Base-by-base conservation (phyloP, 2,888 invertebrate genomes). In the Spodoptera exigua region DNA sequence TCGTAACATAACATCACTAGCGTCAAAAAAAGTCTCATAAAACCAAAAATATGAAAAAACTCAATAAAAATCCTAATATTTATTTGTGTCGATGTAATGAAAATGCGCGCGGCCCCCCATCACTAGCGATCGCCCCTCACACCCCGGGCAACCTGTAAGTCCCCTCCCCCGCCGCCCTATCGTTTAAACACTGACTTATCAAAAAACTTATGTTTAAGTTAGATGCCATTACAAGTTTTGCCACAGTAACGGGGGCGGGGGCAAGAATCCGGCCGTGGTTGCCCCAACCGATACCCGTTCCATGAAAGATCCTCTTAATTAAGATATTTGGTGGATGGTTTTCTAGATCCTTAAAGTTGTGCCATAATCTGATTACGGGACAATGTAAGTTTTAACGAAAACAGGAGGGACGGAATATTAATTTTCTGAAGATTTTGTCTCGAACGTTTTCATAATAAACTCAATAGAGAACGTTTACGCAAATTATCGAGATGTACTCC, bases 181-280 rank as follows among this genome's bases (percentile, higher is more conserved):
- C 92, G 89, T 90, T 93, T 92, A 92, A 93, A 91, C 89, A 93
- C 90, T 91, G 92, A 92, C 92, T 93, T 93, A 92, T 92, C 93
- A 93, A 93, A 93, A 93, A 93, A 93, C 93, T 93, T 93, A 93
- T 89, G 92, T 90, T 92, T 89, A 89, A 90, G 84, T 91, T 90
- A 84, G 84, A 88, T 86, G 83, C 87, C 82, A 87, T 87, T 88
- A 89, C 87, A 92, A 91, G 88, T 90, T 91, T 84, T 70, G 69
- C 85, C 81, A 85, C 84, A 83, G 75, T 83, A 80, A 83, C 74
- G 77, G 61, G 56, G 68, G 62, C 49, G 73, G 67, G 54, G 73
- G 46, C 46, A 67, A 53, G 56, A 67, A 73, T 70, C 63, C 61
- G 54, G 65, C 71, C 70, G 74, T 72, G 71, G 76, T 78, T 70